These are phyloP conservation scores for Clitarchus hookeri DNA, from an alignment of 2,888 invertebrate species.

Conservation along the genomic window DNA sequence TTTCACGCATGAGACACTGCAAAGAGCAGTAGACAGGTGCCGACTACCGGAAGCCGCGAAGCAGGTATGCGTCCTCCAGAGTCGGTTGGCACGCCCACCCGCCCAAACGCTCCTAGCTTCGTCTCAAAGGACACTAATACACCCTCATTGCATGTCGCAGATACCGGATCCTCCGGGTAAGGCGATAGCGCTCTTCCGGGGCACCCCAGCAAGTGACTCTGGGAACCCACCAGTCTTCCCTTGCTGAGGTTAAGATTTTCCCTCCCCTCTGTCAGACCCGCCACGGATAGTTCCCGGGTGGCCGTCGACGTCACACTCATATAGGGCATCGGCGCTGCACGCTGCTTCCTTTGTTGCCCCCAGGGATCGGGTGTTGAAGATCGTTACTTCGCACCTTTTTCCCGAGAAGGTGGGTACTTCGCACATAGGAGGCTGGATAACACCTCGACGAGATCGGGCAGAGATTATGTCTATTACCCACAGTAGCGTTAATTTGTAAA, in stretches of 20 bases:
- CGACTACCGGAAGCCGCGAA: background rate
- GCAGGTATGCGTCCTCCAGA: background rate
- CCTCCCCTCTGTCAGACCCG: background rate
- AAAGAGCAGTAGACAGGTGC: no score
- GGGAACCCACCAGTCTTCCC: no score
- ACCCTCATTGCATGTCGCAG: background rate
- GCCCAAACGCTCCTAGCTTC: background rate
- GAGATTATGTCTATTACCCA: no score
- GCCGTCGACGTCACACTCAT: background rate
- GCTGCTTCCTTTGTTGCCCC: background rate
- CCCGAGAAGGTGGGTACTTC: no score
- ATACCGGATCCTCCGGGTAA: slow-evolving; percentile 1
- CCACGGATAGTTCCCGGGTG: background rate
- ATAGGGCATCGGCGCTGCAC: background rate
- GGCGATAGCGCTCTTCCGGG: slow-evolving; percentile 7
- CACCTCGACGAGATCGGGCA: no score
- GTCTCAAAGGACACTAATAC: background rate
- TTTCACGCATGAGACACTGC: no score
- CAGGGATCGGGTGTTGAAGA: background rate
- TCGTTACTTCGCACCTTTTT: background rate
- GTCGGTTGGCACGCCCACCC: no score
- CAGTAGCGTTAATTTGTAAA: no score
- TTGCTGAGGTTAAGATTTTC: background rate
- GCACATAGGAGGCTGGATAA: no score
- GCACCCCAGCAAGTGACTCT: slow-evolving; percentile 5